Conservation (phyloP, 1,140 invertebrate genomes). For the Drosophila sp. region DNA sequence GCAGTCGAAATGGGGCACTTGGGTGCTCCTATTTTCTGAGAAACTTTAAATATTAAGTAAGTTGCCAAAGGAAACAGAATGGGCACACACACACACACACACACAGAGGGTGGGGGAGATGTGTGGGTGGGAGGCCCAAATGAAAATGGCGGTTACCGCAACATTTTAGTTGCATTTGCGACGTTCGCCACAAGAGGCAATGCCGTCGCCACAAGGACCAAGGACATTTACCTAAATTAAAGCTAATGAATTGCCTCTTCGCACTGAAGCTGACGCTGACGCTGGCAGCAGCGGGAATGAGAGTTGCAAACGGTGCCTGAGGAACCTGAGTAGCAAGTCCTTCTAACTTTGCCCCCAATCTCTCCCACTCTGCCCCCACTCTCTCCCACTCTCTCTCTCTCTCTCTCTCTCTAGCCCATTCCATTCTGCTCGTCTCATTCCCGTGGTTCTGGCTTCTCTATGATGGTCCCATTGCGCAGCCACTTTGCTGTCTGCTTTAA, state of each 20-base stretch:
- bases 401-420: background rate
- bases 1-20: constrained; percentile 41
- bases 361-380: background rate
- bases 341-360: background rate
- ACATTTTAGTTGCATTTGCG: constrained; percentile 81
- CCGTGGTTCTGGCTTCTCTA: background rate
- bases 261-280: constrained; percentile 47
- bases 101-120: constrained; percentile 22
- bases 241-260: constrained; percentile 81
- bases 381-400: background rate
- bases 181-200: constrained; percentile 75
- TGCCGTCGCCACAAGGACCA: constrained; percentile 77
- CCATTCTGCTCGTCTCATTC: background rate
- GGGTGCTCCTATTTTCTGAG: constrained; percentile 31
- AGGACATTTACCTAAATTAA: constrained; percentile 82
- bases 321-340: constrained; percentile 4
- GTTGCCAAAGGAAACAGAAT: constrained; percentile 40
- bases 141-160: constrained; percentile 72
- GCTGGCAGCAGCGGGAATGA: constrained; percentile 22
- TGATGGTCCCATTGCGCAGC: constrained; percentile 43
- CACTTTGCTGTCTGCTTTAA: constrained; percentile 80
- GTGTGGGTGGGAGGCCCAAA: constrained; percentile 29
- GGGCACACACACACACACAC: constrained; percentile 23
- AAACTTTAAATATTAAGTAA: constrained; percentile 70
- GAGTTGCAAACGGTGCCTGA: background rate